A percentile compares a stretch with the other conserved stretches of the same genome.
These are phyloP conservation scores for Melierax canorus DNA, from an alignment of 2,113 vertebrate genomes.

Conservation along the genomic window DNA sequence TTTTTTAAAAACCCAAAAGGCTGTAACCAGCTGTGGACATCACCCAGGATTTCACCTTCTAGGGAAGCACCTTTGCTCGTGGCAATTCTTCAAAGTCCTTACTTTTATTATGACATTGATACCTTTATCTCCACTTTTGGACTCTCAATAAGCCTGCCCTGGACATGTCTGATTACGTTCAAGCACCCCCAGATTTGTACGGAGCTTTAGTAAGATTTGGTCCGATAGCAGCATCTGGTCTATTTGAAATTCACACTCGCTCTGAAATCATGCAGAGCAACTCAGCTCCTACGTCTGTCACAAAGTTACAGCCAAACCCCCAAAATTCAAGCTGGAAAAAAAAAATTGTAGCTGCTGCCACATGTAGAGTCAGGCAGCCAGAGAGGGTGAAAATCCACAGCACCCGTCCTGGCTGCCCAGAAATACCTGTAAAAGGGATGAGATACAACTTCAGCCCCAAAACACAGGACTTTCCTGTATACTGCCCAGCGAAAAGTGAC, in stretches of 20 bases:
- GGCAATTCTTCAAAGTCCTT: not conserved
- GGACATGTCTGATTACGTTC: not conserved
- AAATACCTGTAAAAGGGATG: not conserved
- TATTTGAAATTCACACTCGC: not conserved
- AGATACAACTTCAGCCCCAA: not conserved
- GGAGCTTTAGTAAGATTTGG: not conserved
- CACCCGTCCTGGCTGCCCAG: not conserved
- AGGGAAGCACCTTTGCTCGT: not conserved
- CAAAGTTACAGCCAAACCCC: not conserved
- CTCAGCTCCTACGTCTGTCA: not conserved
- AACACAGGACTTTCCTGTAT: fast-evolving
- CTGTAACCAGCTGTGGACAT: not conserved
- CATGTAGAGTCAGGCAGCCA: not conserved
- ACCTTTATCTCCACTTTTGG: not conserved
- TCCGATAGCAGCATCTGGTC: not conserved
- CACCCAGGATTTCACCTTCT: not conserved
- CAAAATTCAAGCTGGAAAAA: not conserved
- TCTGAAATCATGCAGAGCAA: not conserved
- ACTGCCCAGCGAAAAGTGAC: not conserved
- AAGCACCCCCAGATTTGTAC: not conserved
- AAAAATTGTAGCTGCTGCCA: not conserved
- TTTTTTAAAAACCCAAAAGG: not conserved
- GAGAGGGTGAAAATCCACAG: not conserved
- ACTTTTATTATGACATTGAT: not conserved
- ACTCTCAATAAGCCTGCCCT: not conserved